Evolutionary conservation across 1,140 invertebrate genomes (phyloP).

Genomic region (Leptinotarsa undecemlineata): DNA sequence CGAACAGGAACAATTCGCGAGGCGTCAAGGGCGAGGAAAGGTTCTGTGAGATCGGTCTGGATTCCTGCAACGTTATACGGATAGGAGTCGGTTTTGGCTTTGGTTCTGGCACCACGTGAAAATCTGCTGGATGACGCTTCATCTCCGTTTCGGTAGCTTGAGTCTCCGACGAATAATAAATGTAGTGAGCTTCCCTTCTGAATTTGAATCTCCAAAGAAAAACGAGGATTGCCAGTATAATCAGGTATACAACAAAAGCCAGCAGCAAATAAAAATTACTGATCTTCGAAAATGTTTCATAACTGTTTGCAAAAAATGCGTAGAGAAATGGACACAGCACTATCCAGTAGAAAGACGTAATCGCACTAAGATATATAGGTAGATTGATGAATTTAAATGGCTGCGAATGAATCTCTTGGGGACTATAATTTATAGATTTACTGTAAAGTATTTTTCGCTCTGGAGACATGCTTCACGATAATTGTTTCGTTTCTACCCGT

Average conservation of each 20-base stretch:
- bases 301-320: constrained; percentile 16
- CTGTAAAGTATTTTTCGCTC: neutral
- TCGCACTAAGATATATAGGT: constrained; percentile 38
- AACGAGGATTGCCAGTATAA: constrained; percentile 46
- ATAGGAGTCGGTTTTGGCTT: neutral
- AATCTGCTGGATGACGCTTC: neutral
- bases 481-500: too few relatives aligned
- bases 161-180: neutral
- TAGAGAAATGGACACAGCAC: constrained; percentile 51
- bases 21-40: constrained; percentile 50
- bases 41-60: constrained; percentile 26
- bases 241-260: constrained; percentile 52
- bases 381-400: constrained; percentile 43
- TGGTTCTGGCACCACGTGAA: neutral
- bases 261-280: constrained; percentile 46
- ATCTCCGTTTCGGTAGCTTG: neutral
- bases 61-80: neutral
- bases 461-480: neutral
- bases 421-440: constrained; percentile 16
- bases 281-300: constrained; percentile 30
- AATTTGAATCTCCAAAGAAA: constrained; percentile 42
- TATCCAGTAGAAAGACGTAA: constrained; percentile 56
- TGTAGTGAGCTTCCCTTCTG: neutral
- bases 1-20: constrained; percentile 55
- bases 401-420: constrained; percentile 37